Evolutionary conservation across 2,888 invertebrate species (phyloP), one percentile per base, ranked within the genome.

Genomic region (Orthosia cruda): DNA sequence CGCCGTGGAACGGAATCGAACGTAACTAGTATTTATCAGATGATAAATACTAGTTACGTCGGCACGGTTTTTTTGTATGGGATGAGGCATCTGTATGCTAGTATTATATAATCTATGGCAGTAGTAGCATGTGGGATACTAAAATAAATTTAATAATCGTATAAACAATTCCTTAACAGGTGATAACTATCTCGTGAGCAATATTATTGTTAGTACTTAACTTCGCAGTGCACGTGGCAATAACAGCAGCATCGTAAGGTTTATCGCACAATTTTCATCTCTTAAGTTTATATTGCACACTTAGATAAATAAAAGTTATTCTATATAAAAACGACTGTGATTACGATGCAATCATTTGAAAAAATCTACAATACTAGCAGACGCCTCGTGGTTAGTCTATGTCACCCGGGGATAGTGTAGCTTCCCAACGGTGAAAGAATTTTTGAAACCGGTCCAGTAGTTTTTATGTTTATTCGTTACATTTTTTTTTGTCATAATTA

Each of bases 251-350:
- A 76, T 71, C 67, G 66, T 69, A 66, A 67, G 20, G 23, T 71
- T 75, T 81, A 87, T 87, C 69, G 13, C 11, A 40, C 50, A 67
- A 64, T 84, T 76, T 78, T 62, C 55, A 81, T 85, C 81, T 66
- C 23, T 16, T 26, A 58, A 78, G 57, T 75, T 87, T 79, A 57
- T 73, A 50, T 79, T 77, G 67, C 65, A 70, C 76, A 74, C 59
- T 74, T 32, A 49, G 26, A 66, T 62, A 74, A 62, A 77, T 71
- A 77, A 74, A 76, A 71, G 16, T 40, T 70, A 71, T 74, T 61
- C 23, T 32, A 67, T 57, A 77, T 65, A 45, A 76, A 81, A 65
- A 69, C 12, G 16, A n/a, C 68, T 61, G 23, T 20, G 59, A 70
- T 52, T 16, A 68, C 47, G 49, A 55, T 20, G 61, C 45, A 65